These are phyloP conservation scores for Sitta europaea DNA, from an alignment of 2,113 vertebrate genomes.

Conservation along the genomic window DNA sequence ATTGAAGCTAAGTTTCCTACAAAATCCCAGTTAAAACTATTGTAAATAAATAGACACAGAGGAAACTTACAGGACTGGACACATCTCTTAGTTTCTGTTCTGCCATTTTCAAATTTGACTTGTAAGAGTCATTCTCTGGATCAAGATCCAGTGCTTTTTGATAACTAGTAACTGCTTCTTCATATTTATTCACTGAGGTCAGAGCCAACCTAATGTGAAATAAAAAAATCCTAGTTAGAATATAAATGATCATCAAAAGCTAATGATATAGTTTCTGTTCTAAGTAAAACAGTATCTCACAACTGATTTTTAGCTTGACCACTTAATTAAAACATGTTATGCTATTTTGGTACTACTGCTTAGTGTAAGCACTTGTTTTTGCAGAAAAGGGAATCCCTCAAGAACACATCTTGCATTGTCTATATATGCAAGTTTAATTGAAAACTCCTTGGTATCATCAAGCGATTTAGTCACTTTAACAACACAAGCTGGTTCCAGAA, in stretches of 20 bases:
- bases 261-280: not conserved
- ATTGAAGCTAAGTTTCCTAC: constrained; percentile 14
- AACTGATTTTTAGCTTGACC: not conserved
- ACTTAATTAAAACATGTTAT: not conserved
- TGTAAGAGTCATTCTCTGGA: constrained; percentile 96
- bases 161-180: constrained; percentile 92
- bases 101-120: constrained; percentile 94
- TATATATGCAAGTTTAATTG: not conserved
- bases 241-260: not conserved
- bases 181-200: constrained; percentile 91
- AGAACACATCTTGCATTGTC: not conserved
- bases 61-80: constrained; percentile 88
- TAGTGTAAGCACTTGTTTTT: not conserved
- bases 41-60: not conserved
- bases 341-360: not conserved
- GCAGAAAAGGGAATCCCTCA: not conserved
- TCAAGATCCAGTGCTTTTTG: constrained; percentile 94
- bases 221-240: not conserved
- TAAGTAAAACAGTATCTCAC: not conserved
- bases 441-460: not conserved
- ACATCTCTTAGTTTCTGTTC: constrained; percentile 94
- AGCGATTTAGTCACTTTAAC: not conserved
- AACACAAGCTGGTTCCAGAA: not conserved
- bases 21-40: not conserved
- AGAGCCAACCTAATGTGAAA: constrained; percentile 83